A percentile compares a stretch with the other conserved stretches of the same genome.
Conservation (phyloP, 2,888 invertebrate genomes). For the Brenthis hecate region DNA sequence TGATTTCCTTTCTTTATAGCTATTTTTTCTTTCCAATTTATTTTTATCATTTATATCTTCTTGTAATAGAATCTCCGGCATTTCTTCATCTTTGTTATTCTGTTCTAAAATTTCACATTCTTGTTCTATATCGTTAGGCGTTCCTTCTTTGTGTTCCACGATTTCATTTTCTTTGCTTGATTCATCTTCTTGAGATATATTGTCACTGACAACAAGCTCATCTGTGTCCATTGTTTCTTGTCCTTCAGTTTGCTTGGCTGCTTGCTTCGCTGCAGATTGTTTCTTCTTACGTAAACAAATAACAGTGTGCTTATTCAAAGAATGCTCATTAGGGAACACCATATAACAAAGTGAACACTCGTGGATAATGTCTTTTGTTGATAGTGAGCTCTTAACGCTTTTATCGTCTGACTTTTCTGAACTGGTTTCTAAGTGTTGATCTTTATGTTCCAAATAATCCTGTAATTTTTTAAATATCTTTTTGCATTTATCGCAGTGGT, state of each 20-base stretch:
- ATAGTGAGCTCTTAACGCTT: conserved; percentile 68
- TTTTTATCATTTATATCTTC: neutral
- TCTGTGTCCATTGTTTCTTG: conserved; percentile 37
- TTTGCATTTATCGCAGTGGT: conserved; percentile 72
- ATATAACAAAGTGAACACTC: conserved; percentile 79
- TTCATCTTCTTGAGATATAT: conserved; percentile 40
- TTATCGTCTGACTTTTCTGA: conserved; percentile 75
- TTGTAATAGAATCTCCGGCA: neutral
- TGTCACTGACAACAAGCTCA: conserved; percentile 38
- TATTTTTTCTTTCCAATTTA: neutral
- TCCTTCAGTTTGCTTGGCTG: conserved; percentile 46
- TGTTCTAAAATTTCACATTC: conserved; percentile 13
- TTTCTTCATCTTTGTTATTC: conserved; percentile 3
- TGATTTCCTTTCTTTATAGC: conserved; percentile 6
- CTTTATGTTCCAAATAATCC: conserved; percentile 74
- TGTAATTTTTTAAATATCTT: conserved; percentile 74
- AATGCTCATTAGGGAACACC: conserved; percentile 80
- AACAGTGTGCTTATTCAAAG: conserved; percentile 69
- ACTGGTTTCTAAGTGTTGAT: conserved; percentile 69
- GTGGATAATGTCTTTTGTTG: conserved; percentile 77
- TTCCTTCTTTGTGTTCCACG: conserved; percentile 39
- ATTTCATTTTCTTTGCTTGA: conserved; percentile 45
- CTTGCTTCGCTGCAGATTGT: conserved; percentile 54
- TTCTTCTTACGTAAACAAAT: conserved; percentile 72
- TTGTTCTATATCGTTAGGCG: conserved; percentile 19